Percentiles rank a stretch among this genome's conserved stretches.
These are phyloP conservation scores for Emydocephalus ijimae DNA, from an alignment of 2,113 vertebrate genomes.

Conservation along the genomic window DNA sequence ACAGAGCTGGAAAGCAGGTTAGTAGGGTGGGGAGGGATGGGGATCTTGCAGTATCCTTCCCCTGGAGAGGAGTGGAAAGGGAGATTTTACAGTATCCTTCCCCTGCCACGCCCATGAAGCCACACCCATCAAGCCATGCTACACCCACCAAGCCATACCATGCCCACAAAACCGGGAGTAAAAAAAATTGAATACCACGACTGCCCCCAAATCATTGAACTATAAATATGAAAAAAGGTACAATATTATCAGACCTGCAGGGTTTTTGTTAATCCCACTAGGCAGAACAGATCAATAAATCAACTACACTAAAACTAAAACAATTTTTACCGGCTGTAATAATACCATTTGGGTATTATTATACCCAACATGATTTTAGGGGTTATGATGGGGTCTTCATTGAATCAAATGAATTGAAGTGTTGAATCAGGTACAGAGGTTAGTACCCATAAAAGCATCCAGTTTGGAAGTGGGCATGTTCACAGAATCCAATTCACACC, in stretches of 20 bases:
- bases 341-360: not conserved
- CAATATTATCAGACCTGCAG: not conserved
- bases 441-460: not conserved
- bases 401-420: not conserved
- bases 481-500: not conserved
- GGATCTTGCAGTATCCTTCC: too few relatives aligned
- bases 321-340: not conserved
- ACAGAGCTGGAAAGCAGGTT: too few relatives aligned
- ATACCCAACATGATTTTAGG: not conserved
- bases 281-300: not conserved
- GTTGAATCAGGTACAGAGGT: not conserved
- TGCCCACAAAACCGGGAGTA: too few relatives aligned
- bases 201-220: not conserved
- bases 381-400: not conserved
- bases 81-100: too few relatives aligned
- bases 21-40: too few relatives aligned
- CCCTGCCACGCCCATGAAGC: too few relatives aligned
- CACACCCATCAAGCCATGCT: too few relatives aligned
- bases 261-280: not conserved
- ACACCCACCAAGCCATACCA: too few relatives aligned
- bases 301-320: not conserved
- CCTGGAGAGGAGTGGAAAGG: too few relatives aligned
- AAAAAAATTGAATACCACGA: too few relatives aligned
- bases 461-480: not conserved
- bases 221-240: not conserved